Base-by-base conservation (phyloP, 2,888 invertebrate genomes). In the Ormyrus rosae region DNA sequence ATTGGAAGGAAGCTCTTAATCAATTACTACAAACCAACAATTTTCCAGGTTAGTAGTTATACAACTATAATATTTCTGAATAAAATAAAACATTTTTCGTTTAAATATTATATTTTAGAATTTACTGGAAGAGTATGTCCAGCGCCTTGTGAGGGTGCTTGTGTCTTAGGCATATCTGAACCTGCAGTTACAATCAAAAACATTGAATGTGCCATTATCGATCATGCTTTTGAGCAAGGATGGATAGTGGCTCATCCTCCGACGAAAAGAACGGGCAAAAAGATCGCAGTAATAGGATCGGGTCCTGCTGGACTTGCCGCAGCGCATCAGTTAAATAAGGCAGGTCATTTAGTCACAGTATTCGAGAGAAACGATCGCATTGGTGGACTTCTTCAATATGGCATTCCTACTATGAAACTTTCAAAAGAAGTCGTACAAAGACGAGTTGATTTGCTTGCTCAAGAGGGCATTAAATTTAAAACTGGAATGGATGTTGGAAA, bases 381-480 rank as follows among this genome's bases (percentile, higher is more conserved):
- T 5, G 99, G 99, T 78, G 99, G 99, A 0, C 93, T 99, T 45
- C 92, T 99, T 68, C 97, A 98, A 89, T 99, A 99, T 91, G 99
- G 99, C 80, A 99, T 99, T 89, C 99, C 99, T 13, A 98, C 97
- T 7, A 99, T 99, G 99, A 99, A 99, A 92, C 93, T 99, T 9
- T 96, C 97, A 88, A 99, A 99, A 91, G 94, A 95, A 82, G 97
- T 98, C 75, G 98, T 99, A 0, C 96, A 96, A 87, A 92, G 99
- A 6, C 93, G 99, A 80, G 94, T 99, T 0, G 94, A 95, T 82
- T 92, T 99, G 68, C 92, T 99, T 92, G 93, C 94, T 10, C 96
- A 94, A 0, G 99, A 99, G 91, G 99, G 99, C 45, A 94, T 98
- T 82, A 91, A 91, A 3, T 99, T 99, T 92, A 96, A 97, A 89